A percentile compares a stretch with the other conserved stretches of the same genome.
Conservation (phyloP, 2,113 vertebrate species). For the Phyllopteryx taeniolatus region DNA sequence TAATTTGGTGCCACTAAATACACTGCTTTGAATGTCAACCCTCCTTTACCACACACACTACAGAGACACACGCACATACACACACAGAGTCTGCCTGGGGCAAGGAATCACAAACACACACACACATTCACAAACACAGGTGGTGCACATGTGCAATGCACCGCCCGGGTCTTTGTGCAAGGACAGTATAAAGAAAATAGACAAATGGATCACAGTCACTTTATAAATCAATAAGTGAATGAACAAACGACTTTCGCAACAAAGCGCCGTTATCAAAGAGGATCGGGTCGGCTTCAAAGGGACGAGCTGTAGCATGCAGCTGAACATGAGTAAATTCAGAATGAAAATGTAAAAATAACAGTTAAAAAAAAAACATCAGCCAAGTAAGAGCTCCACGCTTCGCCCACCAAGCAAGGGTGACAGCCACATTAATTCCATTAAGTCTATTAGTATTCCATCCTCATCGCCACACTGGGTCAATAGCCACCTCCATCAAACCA, state of each 20-base stretch:
- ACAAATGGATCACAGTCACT: constrained; percentile 58
- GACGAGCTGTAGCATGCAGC: neutral
- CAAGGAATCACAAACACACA: constrained; percentile 44
- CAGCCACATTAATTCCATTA: constrained; percentile 69
- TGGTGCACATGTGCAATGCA: neutral
- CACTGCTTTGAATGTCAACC: constrained; percentile 72
- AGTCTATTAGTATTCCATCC: constrained; percentile 67
- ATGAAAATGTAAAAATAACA: constrained; percentile 8
- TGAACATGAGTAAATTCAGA: neutral
- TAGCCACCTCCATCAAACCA: constrained; percentile 61
- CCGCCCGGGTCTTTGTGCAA: constrained; percentile 27
- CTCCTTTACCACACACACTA: constrained; percentile 60
- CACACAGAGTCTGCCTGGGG: constrained; percentile 32
- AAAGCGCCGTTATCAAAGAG: constrained; percentile 30
- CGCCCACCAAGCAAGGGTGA: constrained; percentile 50
- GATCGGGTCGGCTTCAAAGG: constrained; percentile 23
- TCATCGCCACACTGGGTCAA: constrained; percentile 52
- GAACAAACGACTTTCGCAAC: constrained; percentile 47
- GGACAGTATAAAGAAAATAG: constrained; percentile 34
- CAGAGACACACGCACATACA: constrained; percentile 58
- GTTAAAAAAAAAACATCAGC: constrained; percentile 8
- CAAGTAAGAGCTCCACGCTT: constrained; percentile 23
- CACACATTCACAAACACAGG: constrained; percentile 10
- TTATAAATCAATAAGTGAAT: constrained; percentile 54
- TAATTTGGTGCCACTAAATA: constrained; percentile 70